phyloP scores from a whole-genome alignment of 2,888 invertebrate species.

The Oscheius sp. region DNA sequence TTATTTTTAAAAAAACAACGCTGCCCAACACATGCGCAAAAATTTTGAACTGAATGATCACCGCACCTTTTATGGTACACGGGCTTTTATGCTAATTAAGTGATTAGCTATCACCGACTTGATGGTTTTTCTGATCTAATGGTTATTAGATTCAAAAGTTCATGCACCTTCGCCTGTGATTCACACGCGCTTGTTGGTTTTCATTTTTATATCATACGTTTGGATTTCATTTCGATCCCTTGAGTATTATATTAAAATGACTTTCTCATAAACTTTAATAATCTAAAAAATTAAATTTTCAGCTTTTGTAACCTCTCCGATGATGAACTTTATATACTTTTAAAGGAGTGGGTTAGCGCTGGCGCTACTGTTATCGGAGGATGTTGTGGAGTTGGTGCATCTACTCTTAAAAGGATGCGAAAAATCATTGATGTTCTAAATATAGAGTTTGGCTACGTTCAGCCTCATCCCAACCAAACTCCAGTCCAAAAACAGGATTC shows the following conservation, averaged over 20 bases:
- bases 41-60: background rate
- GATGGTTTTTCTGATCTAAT: background rate
- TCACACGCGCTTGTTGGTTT: background rate
- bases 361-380: slow-evolving; percentile 28
- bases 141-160: background rate
- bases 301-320: background rate
- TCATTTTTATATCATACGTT: background rate
- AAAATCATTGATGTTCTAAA: slow-evolving; percentile 7
- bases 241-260: background rate
- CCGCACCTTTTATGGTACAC: background rate
- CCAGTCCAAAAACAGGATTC: background rate
- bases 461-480: too few species aligned
- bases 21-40: background rate
- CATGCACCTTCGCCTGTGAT: background rate
- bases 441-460: too few species aligned
- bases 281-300: background rate
- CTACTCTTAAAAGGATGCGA: background rate
- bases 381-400: slow-evolving; percentile 12
- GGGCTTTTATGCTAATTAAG: background rate
- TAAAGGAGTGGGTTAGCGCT: slow-evolving; percentile 2
- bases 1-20: background rate
- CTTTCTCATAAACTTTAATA: background rate
- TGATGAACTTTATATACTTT: background rate
- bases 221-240: background rate
- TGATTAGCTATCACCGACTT: background rate